Evolutionary conservation across 2,113 vertebrate species (phyloP).

Genomic region (Heterotilapia buettikoferi): DNA sequence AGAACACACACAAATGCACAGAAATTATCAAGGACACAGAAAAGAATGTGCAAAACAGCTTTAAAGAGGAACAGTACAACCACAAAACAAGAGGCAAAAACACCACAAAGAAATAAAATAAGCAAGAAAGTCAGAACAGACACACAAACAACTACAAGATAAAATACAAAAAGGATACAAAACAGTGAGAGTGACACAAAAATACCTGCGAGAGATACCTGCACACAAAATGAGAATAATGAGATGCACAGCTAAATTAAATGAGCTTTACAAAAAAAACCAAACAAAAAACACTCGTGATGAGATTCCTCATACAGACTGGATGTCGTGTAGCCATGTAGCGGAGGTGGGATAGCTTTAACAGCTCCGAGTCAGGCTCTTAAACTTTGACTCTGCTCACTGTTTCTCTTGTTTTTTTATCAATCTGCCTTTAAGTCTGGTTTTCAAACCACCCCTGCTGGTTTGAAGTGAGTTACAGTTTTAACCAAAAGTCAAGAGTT

Average conservation of each 20-base stretch:
- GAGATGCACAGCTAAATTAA: neutral
- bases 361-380: neutral
- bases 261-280: neutral
- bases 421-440: neutral
- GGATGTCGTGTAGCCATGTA: neutral
- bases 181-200: neutral
- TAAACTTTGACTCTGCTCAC: neutral
- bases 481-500: slow-evolving; percentile 24
- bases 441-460: neutral
- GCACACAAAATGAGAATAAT: neutral
- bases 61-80: neutral
- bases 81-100: neutral
- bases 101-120: neutral
- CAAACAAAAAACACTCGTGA: accelerated
- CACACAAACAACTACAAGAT: neutral
- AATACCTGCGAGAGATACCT: neutral
- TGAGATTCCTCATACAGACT: neutral
- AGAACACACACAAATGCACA: neutral
- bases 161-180: neutral
- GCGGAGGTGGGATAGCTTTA: neutral
- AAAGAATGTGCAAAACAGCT: neutral
- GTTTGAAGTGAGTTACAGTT: neutral
- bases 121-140: neutral
- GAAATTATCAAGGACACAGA: neutral
- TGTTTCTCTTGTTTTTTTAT: neutral